Base-by-base conservation (phyloP, 2,888 invertebrate genomes). In the Siphlonurus alternatus region DNA sequence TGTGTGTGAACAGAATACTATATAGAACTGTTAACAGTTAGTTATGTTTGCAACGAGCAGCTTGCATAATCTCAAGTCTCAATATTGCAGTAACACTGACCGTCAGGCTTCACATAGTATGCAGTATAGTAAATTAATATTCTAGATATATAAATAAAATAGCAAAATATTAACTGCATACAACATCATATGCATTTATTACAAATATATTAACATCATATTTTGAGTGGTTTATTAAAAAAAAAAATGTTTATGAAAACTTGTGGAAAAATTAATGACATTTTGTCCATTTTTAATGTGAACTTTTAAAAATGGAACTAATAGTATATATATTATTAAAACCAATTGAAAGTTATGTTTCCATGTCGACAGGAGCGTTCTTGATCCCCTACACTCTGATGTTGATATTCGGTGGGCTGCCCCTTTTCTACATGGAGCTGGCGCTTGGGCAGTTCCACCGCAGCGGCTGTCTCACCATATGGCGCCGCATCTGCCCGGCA, bases 401-500 rank as follows among this genome's bases (percentile, higher is more conserved):
- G 92, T 80, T 95, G 74, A 78, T 94, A 68, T 89, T 95, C 71
- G 94, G 93, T 5, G 95, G 95, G 3, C 81, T 96, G 61, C 96
- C 96, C 0, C 79, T 96, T 3, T 96, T 96, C 79, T 96, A 93
- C 78, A 89, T 96, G 91, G 95, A 95, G 77, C 78, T 96, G 72
- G 93, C 94, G 0, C 78, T 96, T 68, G 96, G 96, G 10, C 96
- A 96, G 78, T 96, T 89, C 78, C 93, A 95, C 74, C 83, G 91
- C 68, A 87, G 89, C 73, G 96, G 96, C 62, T 93, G 93, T 71
- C 83, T 96, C 67, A 91, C 93, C 61, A 87, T 95, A 66, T 95
- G 95, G 95, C 89, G 88, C 72, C 83, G 89, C 69, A 90, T 95
- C 71, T 94, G 94, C 76, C 95, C 96, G 0, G 89, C 94, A 65